These are phyloP conservation scores for Magallana gigas DNA, from an alignment of 1,140 invertebrate genomes.

Conservation along the genomic window DNA sequence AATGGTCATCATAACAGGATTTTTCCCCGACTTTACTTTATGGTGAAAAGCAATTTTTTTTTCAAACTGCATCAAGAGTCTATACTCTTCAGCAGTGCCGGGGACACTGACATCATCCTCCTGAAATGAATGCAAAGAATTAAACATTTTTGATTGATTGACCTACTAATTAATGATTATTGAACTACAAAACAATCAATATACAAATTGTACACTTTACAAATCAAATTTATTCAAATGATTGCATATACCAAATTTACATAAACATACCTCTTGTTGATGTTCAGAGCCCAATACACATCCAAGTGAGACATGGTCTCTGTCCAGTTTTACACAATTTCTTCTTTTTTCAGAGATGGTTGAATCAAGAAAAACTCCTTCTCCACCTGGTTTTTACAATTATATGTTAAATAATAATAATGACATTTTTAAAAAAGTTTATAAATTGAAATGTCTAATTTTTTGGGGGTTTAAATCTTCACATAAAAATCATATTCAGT, in stretches of 20 bases:
- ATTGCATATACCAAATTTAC: background rate
- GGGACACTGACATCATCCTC: background rate
- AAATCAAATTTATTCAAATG: no score
- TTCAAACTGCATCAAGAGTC: background rate
- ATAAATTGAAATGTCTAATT: no score
- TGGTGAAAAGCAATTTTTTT: background rate
- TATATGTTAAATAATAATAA: no score
- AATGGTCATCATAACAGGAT: background rate
- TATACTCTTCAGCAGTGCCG: background rate
- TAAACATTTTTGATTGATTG: no score
- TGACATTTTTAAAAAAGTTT: no score
- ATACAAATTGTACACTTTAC: no score
- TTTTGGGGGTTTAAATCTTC: no score
- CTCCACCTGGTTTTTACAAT: background rate
- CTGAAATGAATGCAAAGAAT: no score
- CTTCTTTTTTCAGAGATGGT: background rate
- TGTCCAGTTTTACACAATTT: slow-evolving; percentile 22
- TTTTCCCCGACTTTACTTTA: background rate
- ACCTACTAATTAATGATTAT: no score
- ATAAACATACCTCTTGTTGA: background rate
- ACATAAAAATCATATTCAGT: no score
- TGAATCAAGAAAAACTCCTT: slow-evolving; percentile 40
- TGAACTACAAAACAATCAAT: no score
- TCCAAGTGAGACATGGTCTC: slow-evolving; percentile 24
- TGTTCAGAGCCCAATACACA: background rate